These are phyloP conservation scores for Tiliacea citrago DNA, from an alignment of 2,888 invertebrate genomes.

Conservation along the genomic window DNA sequence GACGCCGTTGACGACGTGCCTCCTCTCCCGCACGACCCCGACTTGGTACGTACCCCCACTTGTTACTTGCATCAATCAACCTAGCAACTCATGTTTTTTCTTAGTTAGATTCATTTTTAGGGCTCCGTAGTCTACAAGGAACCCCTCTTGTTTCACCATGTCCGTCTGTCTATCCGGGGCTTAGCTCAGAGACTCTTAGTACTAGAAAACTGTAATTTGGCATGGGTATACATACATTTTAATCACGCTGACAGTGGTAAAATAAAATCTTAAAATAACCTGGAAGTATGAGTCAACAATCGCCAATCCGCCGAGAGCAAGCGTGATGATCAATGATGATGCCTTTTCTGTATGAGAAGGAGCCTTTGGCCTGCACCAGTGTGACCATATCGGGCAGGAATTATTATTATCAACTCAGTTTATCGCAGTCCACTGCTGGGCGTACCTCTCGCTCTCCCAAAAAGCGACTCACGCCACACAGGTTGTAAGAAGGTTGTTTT, in stretches of 20 bases:
- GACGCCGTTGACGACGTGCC: constrained; percentile 85
- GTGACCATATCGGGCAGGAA: neutral
- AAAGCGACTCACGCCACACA: neutral
- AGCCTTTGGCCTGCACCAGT: neutral
- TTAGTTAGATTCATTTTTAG: neutral
- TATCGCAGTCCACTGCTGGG: neutral
- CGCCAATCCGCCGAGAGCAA: too few relatives aligned
- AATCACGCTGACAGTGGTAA: too few relatives aligned
- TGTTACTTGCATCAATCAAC: neutral
- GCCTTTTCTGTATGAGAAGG: neutral
- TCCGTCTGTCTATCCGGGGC: too few relatives aligned
- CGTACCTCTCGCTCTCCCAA: neutral
- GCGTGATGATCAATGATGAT: too few relatives aligned
- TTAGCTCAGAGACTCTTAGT: too few relatives aligned
- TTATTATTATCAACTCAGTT: neutral
- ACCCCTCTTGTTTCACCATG: too few relatives aligned
- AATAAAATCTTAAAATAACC: too few relatives aligned
- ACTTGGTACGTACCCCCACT: constrained; percentile 71
- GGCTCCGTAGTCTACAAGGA: too few relatives aligned
- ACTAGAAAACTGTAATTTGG: too few relatives aligned
- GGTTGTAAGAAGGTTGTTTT: neutral
- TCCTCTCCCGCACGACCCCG: constrained; percentile 76
- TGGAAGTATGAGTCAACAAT: too few relatives aligned
- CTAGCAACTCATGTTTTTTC: neutral
- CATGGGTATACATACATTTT: too few relatives aligned